These are phyloP conservation scores for Rachycentron canadum DNA, from an alignment of 2,797 vertebrate genomes.

Conservation along the genomic window DNA sequence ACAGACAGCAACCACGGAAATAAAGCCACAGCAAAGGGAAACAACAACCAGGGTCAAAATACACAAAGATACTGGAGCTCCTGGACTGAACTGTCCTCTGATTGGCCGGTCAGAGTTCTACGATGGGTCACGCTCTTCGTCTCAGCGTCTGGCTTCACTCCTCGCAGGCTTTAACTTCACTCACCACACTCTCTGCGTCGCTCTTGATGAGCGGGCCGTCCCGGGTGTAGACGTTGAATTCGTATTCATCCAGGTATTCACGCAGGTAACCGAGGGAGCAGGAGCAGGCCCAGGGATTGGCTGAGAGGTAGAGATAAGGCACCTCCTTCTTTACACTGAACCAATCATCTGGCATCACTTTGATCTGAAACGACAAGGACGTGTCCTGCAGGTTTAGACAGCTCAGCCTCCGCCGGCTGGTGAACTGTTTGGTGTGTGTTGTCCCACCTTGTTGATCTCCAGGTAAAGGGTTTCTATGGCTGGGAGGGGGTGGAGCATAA, in stretches of 20 bases:
- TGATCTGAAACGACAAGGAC: constrained; percentile 50
- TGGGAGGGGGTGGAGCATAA: constrained; percentile 70
- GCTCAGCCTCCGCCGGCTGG: not conserved
- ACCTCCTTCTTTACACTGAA: constrained; percentile 74
- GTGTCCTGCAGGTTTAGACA: not conserved
- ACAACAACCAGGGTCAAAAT: not conserved
- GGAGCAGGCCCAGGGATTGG: constrained; percentile 82
- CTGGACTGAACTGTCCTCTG: not conserved
- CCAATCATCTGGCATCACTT: constrained; percentile 77
- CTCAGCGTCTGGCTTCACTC: no score
- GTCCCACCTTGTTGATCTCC: constrained; percentile 75
- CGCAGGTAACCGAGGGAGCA: constrained; percentile 77
- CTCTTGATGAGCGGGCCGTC: rapidly evolving
- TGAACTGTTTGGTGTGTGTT: not conserved
- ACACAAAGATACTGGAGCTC: no score
- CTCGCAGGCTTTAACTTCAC: not conserved
- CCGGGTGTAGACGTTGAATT: constrained; percentile 66
- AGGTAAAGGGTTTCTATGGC: constrained; percentile 74
- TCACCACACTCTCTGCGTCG: constrained; percentile 62
- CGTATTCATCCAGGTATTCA: constrained; percentile 58
- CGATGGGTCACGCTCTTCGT: no score
- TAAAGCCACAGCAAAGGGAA: no score
- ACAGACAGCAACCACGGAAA: not conserved
- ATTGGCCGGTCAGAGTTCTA: not conserved
- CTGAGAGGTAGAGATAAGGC: constrained; percentile 80